phyloP scores from a whole-genome alignment of 1,140 invertebrate genomes.

The Trialeurodes vaporariorum region DNA sequence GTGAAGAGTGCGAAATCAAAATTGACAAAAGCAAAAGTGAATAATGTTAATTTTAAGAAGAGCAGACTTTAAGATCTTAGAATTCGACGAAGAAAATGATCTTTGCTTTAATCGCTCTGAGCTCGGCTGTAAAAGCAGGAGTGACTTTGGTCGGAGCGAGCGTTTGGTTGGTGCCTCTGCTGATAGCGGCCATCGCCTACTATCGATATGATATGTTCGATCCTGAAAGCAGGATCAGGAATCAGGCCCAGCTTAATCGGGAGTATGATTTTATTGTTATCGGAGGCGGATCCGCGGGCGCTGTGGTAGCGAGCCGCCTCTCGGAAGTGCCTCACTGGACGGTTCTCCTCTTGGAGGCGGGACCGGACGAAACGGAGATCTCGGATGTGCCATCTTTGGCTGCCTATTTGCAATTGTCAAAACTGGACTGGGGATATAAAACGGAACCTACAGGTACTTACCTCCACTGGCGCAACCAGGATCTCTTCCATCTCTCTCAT shows the following conservation, averaged over 20 bases:
- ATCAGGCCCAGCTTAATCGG: slow-evolving; percentile 36
- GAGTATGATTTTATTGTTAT: slow-evolving; percentile 80
- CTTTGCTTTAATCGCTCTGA: slow-evolving; percentile 24
- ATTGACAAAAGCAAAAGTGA: too few species aligned
- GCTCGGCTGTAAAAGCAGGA: slow-evolving; percentile 27
- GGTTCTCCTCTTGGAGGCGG: slow-evolving; percentile 80
- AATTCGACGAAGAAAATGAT: slow-evolving; percentile 15
- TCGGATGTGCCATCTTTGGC: slow-evolving; percentile 78
- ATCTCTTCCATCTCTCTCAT: too few species aligned
- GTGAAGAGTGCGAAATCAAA: too few species aligned
- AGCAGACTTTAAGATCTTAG: neutral
- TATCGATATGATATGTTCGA: slow-evolving; percentile 69
- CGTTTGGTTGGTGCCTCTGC: slow-evolving; percentile 66
- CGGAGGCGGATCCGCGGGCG: slow-evolving; percentile 85
- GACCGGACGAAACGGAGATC: slow-evolving; percentile 83
- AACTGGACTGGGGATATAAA: slow-evolving; percentile 85
- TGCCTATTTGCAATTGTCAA: slow-evolving; percentile 73
- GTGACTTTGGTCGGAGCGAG: slow-evolving; percentile 34
- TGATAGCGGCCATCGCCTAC: slow-evolving; percentile 68
- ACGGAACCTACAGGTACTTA: slow-evolving; percentile 74
- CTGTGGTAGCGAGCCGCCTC: slow-evolving; percentile 80
- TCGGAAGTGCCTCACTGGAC: slow-evolving; percentile 69
- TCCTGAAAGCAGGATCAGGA: slow-evolving; percentile 52
- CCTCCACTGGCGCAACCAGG: slow-evolving; percentile 39
- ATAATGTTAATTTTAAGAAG: neutral